Base-by-base conservation (phyloP, 2,113 vertebrate species). In the Fukomys damarensis region DNA sequence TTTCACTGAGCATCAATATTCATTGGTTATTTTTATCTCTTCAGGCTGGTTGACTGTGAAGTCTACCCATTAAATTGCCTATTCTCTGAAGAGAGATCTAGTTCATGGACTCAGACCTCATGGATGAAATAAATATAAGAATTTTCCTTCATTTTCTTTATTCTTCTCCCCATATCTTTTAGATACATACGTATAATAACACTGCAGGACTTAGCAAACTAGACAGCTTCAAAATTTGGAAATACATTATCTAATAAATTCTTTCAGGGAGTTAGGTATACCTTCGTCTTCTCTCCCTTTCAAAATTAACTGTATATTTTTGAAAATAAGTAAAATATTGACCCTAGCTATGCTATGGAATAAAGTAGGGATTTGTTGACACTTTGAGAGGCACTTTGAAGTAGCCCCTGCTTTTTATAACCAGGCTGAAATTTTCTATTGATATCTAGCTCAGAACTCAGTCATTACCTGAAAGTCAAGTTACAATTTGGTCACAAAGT, bases 321-420 rank as follows among this genome's bases (percentile, higher is more conserved):
- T 32, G 12, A 16, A 0, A 26, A 80, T 10, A 52, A 58, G 65
- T 86, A 28, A 87, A 82, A 77, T 66, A 52, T 26, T 94, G 41
- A 43, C 41, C 0, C 30, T 32, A 26, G 4, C 9, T 77, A 0
- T 68, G 19, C 56, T 96, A 65, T 52, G 6, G 38, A 89, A 74
- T 84, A 79, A 82, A 79, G 24, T 58, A 79, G 28, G 2, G 17
- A 26, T 91, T 87, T 46, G 1, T 41, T 82, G 30, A 80, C 72
- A 56, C 26, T 32, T 85, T 85, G 38, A 13, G n/a, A 95, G n/a
- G 89, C 92, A 92, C 92, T 41, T 59, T 76, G 54, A 80, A 90
- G 63, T 32, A 80, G 11, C 13, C 9, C 14, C 22, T 24, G 79
- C 7, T 20, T 80, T 52, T 43, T 68, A 22, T 89, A 89, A 59